phyloP scores from a whole-genome alignment of 2,888 invertebrate genomes.

The Andrena bucephala region DNA sequence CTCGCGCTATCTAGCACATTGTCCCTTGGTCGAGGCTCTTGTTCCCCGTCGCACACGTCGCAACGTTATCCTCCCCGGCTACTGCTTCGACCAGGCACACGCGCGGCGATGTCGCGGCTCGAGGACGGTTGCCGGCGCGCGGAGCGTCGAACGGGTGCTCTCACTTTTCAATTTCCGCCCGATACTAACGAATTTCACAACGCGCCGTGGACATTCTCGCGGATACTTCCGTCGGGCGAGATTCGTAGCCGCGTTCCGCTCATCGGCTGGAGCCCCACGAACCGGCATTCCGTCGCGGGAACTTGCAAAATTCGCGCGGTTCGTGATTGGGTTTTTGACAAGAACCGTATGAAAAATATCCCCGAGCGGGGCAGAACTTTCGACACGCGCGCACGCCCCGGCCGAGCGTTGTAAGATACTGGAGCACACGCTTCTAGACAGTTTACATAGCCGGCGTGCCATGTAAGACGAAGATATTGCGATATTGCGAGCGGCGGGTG shows the following conservation, averaged over 20 bases:
- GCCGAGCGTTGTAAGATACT: conserved; percentile 53
- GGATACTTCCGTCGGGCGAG: not conserved
- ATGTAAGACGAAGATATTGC: conserved; percentile 77
- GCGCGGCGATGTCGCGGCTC: not conserved
- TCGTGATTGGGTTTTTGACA: conserved; percentile 50
- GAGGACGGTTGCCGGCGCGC: not conserved
- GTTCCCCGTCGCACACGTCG: not conserved
- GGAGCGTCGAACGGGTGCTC: conserved; percentile 36
- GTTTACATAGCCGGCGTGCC: conserved; percentile 54
- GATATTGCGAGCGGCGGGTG: conserved; percentile 76
- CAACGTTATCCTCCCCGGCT: conserved; percentile 10
- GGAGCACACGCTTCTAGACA: conserved; percentile 58
- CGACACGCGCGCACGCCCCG: conserved; percentile 42
- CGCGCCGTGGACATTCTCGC: not conserved
- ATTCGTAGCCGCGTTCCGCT: not conserved
- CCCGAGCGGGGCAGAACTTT: conserved; percentile 33
- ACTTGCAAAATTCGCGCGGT: conserved; percentile 22
- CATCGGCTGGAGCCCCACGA: too few relatives aligned
- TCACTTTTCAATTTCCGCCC: conserved; percentile 50
- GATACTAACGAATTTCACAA: conserved; percentile 25
- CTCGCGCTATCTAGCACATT: conserved; percentile 37
- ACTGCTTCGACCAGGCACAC: conserved; percentile 1
- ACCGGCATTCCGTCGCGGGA: not conserved
- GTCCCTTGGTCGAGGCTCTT: conserved; percentile 20
- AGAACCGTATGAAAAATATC: conserved; percentile 18